These are phyloP conservation scores for Hesperia comma DNA, from an alignment of 2,888 invertebrate species.

Conservation along the genomic window DNA sequence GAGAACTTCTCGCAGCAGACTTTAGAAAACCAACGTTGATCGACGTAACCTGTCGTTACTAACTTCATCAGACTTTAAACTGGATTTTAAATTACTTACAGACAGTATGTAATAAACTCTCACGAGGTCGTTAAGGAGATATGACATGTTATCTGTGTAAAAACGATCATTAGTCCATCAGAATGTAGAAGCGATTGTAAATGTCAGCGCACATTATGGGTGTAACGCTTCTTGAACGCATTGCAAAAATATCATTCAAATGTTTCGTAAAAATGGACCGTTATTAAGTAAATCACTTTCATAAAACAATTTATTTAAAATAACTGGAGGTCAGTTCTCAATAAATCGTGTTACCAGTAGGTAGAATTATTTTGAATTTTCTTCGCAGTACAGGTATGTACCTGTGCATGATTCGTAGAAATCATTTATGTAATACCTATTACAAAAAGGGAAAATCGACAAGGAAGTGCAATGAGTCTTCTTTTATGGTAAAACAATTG, in stretches of 20 bases:
- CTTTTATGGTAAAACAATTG: too few relatives aligned
- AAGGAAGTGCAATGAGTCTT: too few relatives aligned
- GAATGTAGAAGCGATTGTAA: constrained; percentile 6
- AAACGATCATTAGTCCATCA: constrained; percentile 29
- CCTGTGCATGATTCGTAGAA: too few relatives aligned
- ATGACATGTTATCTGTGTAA: constrained; percentile 24
- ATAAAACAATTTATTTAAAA: too few relatives aligned
- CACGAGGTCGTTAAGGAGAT: constrained; percentile 24
- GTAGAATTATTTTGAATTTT: too few relatives aligned
- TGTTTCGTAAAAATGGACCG: too few relatives aligned
- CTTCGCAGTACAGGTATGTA: too few relatives aligned
- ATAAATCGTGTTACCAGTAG: too few relatives aligned
- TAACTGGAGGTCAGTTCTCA: too few relatives aligned
- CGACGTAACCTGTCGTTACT: not conserved
- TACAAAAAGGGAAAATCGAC: too few relatives aligned
- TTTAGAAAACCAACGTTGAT: not conserved
- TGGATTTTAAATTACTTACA: constrained; percentile 10
- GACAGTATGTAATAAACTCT: constrained; percentile 27
- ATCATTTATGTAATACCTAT: too few relatives aligned
- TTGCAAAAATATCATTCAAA: not conserved
- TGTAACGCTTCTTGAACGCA: not conserved
- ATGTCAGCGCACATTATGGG: not conserved
- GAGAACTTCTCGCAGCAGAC: not conserved
- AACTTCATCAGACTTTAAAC: not conserved
- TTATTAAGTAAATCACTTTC: too few relatives aligned